Base-by-base conservation (phyloP, 2,113 vertebrate genomes). In the Thymallus thymallus region DNA sequence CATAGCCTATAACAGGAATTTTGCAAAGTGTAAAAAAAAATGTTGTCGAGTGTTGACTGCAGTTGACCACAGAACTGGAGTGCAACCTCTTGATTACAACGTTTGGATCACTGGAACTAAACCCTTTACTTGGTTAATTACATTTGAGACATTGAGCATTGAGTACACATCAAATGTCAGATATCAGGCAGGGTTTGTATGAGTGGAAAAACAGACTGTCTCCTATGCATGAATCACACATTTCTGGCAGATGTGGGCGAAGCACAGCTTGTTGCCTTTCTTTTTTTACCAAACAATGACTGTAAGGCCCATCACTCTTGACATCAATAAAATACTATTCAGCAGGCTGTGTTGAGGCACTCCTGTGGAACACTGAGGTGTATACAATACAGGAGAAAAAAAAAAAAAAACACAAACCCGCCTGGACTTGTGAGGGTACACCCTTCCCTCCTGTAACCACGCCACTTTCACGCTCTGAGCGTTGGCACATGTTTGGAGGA, bases 201-300 rank as follows among this genome's bases (percentile, higher is more conserved):
- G 46, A 24, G 23, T 70, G 58, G 74, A 78, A 64, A 77, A 58
- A 61, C 69, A 81, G 74, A 87, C 80, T 60, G 56, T 6, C 16
- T 60, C 56, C 45, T 71, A 69, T 32, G 73, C 22, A 85, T 90
- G 88, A 91, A 88, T 88, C 86, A 89, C 65, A 55, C 74, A 80
- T 64, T 84, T 84, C 81, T 85, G 77, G 79, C 74, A 87, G 84
- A 81, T 80, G 83, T 86, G 72, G 88, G 81, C 74, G 75, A 83
- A 82, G 86, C 76, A 76, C 18, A n/a, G 46, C 48, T 51, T 26
- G 18, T 67, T 41, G 13, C 12, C n/a, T n/a, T 1, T 14, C n/a
- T 32, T 30, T 66, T 20, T 22, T 1, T 14, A 32, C 30, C 12
- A 41, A 12, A 18, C 24, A 35, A 66, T n/a, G 13, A 14, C 4